Base-by-base conservation (phyloP, 2,888 invertebrate genomes). In the Petrolisthes cinctipes region DNA sequence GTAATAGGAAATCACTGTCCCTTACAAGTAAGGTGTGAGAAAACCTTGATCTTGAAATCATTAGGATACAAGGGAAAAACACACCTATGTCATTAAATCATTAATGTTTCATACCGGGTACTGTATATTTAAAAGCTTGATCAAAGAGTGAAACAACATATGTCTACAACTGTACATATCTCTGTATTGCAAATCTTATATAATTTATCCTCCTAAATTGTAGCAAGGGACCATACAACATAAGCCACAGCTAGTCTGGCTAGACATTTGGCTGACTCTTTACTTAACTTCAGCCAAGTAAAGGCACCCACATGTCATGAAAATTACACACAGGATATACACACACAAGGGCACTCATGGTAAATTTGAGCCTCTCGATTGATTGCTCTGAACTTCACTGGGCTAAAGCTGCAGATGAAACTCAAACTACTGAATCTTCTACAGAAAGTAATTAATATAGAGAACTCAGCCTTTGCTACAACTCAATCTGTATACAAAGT, bases 211-310 rank as follows among this genome's bases (percentile, higher is more conserved):
- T 37, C 37, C 37, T 37, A 37, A 37, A 37, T 37, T 37, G 37
- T 37, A 37, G 37, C 37, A 37, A 37, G 61, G 61, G 17, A 61
- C 9, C 61, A 61, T 61, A 17, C 11, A 61, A 61, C 11, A 61
- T 4, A 61, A 61, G 61, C 61, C 61, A 61, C 61, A 61, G 17
- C 71, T 71, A 71, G 71, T 53, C 68, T 5, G 53, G 57, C 75
- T 73, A 56, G 37, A n/a, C 83, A 83, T 68, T 84, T 61, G 37
- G 23, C 78, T 84, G 56, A 56, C 7, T 61, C 57, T 76, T 66
- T 84, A 84, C 84, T 84, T 84, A 3, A 61, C 17, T 54, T 51
- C 14, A 11, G 61, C 57, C 84, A 84, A 84, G 78, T 84, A 54
- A 78, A 84, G 78, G 76, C 84, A 84, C 66, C 71, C 14, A n/a